These are phyloP conservation scores for Lacanobia oleracea DNA, from an alignment of 2,888 invertebrate species.

Conservation along the genomic window DNA sequence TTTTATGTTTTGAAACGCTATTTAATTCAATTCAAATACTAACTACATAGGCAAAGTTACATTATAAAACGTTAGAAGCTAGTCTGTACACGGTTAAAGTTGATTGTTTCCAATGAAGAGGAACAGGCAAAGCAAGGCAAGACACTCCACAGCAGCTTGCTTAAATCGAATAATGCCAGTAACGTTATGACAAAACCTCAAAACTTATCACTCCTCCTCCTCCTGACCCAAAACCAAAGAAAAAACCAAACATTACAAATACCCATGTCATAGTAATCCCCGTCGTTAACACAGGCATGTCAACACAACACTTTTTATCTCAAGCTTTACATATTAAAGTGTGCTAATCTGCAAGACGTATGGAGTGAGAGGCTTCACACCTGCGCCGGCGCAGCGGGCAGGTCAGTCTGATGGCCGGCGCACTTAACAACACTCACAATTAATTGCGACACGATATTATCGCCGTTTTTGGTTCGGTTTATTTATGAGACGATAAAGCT, in stretches of 20 bases:
- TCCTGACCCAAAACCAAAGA: neutral
- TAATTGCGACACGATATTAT: constrained; percentile 52
- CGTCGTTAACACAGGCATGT: constrained; percentile 6
- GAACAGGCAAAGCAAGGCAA: neutral
- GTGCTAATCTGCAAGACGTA: constrained; percentile 53
- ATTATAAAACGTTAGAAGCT: no score
- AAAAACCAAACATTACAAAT: constrained; percentile 3
- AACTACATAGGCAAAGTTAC: no score
- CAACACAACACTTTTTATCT: constrained; percentile 38
- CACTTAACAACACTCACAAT: constrained; percentile 47
- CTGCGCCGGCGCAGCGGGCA: constrained; percentile 29
- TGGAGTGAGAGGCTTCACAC: constrained; percentile 50
- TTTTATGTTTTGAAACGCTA: no score
- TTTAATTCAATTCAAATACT: no score
- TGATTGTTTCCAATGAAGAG: neutral
- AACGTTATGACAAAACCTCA: neutral
- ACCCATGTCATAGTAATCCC: constrained; percentile 16
- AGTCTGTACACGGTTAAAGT: neutral
- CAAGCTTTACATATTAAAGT: constrained; percentile 47
- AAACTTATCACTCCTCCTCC: neutral
- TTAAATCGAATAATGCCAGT: no score
- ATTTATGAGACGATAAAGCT: constrained; percentile 48
- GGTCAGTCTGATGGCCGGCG: constrained; percentile 38
- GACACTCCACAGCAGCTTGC: no score
- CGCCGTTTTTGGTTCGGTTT: constrained; percentile 31